Conservation (phyloP, 2,888 invertebrate species). For the Spodoptera picta region DNA sequence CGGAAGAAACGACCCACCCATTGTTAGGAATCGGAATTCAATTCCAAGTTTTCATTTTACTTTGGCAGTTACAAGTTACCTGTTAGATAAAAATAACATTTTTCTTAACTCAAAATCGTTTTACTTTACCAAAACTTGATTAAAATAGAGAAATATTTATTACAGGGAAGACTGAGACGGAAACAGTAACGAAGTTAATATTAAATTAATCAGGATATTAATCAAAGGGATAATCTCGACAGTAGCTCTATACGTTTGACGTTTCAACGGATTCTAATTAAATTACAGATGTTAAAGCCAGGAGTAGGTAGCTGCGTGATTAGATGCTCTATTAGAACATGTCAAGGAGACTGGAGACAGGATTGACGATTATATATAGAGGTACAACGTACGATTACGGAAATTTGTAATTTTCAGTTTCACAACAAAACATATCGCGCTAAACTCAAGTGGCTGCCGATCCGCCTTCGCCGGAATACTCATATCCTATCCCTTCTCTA, state of each 20-base stretch:
- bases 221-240: neutral
- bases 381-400: too few relatives aligned
- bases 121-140: neutral
- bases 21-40: constrained; percentile 64
- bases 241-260: constrained; percentile 1
- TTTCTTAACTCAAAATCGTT: neutral
- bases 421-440: too few relatives aligned
- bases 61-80: constrained; percentile 11
- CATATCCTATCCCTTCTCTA: too few relatives aligned
- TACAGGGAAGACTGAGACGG: too few relatives aligned
- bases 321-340: neutral
- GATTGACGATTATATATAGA: too few relatives aligned
- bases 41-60: constrained; percentile 61
- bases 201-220: neutral
- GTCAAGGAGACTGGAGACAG: too few relatives aligned
- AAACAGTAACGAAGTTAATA: too few relatives aligned
- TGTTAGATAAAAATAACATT: neutral
- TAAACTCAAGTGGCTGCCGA: too few relatives aligned
- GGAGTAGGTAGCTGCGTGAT: constrained; percentile 9
- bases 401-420: too few relatives aligned
- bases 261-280: constrained; percentile 10
- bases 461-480: too few relatives aligned
- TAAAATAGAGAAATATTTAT: too few relatives aligned
- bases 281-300: constrained; percentile 7
- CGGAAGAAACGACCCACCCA: constrained; percentile 56